These are phyloP conservation scores for Equus quagga DNA, from an alignment of 2,113 vertebrate species.

Conservation along the genomic window DNA sequence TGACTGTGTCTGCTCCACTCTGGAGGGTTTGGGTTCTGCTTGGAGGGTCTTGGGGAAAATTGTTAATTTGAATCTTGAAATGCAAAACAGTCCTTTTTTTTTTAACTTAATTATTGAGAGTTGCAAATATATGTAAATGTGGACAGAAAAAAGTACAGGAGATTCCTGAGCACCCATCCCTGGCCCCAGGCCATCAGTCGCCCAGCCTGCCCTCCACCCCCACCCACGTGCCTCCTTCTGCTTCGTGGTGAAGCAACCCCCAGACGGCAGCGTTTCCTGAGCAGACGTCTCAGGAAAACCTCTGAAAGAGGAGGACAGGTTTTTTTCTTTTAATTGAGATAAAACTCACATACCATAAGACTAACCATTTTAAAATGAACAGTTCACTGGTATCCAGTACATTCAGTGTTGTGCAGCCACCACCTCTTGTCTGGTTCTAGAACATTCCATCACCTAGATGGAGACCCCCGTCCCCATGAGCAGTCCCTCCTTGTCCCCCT, in stretches of 20 bases:
- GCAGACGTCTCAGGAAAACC: not conserved
- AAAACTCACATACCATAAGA: not conserved
- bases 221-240: not conserved
- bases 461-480: not conserved
- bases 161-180: not conserved
- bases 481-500: not conserved
- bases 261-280: not conserved
- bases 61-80: not conserved
- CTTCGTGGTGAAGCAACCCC: not conserved
- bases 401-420: not conserved
- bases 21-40: not conserved
- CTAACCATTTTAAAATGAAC: not conserved
- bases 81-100: not conserved
- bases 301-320: not conserved
- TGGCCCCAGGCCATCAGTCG: not conserved
- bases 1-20: not conserved
- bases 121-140: not conserved
- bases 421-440: not conserved
- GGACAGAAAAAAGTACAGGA: not conserved
- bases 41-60: not conserved
- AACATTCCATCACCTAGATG: not conserved
- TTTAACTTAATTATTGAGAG: not conserved
- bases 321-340: not conserved
- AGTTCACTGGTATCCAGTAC: not conserved
- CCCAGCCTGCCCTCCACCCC: rapidly evolving